Conservation (phyloP, 2,113 vertebrate species). For the Bufo gargarizans region DNA sequence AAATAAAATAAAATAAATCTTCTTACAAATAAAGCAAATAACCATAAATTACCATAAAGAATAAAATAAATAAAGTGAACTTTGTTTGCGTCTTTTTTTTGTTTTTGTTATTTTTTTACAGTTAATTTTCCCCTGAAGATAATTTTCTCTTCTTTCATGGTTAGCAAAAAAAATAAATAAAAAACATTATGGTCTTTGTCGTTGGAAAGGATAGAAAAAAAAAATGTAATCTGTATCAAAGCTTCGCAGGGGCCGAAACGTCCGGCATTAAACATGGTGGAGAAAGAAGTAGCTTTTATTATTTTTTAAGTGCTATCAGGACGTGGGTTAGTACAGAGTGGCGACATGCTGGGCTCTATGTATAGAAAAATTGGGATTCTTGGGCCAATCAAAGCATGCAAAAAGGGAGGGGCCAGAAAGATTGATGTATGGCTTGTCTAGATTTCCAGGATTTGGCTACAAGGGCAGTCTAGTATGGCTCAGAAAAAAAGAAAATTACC, state of each 20-base stretch:
- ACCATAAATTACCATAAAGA: slow-evolving; percentile 8
- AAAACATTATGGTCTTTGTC: neutral
- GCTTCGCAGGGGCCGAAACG: slow-evolving; percentile 7
- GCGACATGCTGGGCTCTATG: slow-evolving; percentile 46
- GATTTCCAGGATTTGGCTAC: slow-evolving; percentile 26
- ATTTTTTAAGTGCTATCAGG: slow-evolving; percentile 25
- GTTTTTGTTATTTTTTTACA: neutral
- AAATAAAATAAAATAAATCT: neutral
- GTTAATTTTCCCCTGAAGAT: neutral
- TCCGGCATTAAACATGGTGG: neutral
- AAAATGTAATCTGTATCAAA: neutral
- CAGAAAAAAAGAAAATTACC: neutral
- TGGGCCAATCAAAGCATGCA: slow-evolving; percentile 46
- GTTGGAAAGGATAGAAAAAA: slow-evolving; percentile 7
- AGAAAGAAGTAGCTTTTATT: neutral
- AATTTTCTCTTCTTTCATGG: neutral
- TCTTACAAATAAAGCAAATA: neutral
- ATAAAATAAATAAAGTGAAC: slow-evolving; percentile 34
- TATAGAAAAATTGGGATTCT: slow-evolving; percentile 12
- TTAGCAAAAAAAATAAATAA: slow-evolving; percentile 1
- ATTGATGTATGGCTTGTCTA: slow-evolving; percentile 53
- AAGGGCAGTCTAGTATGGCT: slow-evolving; percentile 49
- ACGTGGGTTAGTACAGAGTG: neutral
- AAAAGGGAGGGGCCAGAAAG: slow-evolving; percentile 37
- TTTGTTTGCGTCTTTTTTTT: neutral